phyloP scores from a whole-genome alignment of 30 jellyfish, hydroid and myxozoan genomes.

The Clytia hemisphaerica region DNA sequence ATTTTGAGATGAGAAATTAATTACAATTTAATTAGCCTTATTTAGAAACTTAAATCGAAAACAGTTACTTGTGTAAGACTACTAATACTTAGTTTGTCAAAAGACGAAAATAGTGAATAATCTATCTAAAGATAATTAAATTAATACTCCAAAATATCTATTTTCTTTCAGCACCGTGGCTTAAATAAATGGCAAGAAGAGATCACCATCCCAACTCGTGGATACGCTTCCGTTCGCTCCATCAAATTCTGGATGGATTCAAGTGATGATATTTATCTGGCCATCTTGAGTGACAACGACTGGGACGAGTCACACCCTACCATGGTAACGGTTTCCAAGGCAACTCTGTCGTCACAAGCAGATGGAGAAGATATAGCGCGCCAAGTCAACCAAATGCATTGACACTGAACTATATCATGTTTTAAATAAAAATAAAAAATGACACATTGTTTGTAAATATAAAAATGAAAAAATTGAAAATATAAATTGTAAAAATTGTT shows the following conservation, averaged over 20 bases:
- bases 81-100: too few species aligned
- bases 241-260: slow-evolving; percentile 2
- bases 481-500: too few species aligned
- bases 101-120: too few species aligned
- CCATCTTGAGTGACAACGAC: slow-evolving; percentile 1
- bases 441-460: too few species aligned
- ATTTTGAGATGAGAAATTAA: neutral
- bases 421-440: too few species aligned
- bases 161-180: slow-evolving; percentile 7
- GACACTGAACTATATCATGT: too few species aligned
- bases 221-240: slow-evolving; percentile 1
- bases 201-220: slow-evolving; percentile 22
- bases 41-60: neutral
- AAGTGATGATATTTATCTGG: slow-evolving; percentile 1
- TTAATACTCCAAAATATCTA: too few species aligned
- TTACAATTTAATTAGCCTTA: neutral
- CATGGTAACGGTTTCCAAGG: neutral
- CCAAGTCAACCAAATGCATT: too few species aligned
- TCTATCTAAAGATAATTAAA: too few species aligned
- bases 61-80: too few species aligned
- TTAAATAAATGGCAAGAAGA: slow-evolving; percentile 6
- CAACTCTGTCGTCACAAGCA: neutral
- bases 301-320: slow-evolving; percentile 6
- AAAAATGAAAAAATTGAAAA: too few species aligned
- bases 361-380: too few species aligned